Conservation (phyloP, 2,113 vertebrate genomes). For the Micronycteris hirsuta region DNA sequence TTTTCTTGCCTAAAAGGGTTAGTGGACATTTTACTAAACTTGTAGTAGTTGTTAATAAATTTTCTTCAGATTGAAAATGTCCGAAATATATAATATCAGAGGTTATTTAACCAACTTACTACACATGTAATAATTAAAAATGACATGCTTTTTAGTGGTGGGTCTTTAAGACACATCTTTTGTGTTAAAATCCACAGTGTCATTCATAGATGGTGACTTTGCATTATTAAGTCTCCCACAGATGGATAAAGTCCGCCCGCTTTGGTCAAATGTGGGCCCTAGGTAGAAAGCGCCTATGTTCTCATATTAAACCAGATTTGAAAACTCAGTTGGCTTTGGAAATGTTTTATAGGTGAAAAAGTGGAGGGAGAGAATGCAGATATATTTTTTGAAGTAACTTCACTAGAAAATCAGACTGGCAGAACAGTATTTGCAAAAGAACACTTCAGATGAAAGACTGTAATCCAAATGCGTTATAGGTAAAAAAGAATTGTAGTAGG, state of each 20-base stretch:
- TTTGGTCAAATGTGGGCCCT: neutral
- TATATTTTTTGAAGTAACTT: neutral
- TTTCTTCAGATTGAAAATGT: neutral
- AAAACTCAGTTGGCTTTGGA: neutral
- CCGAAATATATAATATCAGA: neutral
- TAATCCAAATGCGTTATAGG: no score
- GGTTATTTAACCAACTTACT: neutral
- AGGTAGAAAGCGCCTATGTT: neutral
- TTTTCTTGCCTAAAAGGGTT: neutral
- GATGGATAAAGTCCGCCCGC: neutral
- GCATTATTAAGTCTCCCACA: neutral
- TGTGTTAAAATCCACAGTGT: neutral
- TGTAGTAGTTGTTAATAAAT: neutral
- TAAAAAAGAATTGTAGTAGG: no score
- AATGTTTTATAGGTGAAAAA: neutral
- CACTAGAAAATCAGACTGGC: neutral
- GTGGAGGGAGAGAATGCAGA: neutral
- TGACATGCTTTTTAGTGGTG: neutral
- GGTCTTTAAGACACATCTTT: neutral
- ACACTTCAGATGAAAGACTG: neutral
- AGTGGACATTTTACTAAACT: neutral
- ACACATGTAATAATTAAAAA: neutral
- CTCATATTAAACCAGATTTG: neutral
- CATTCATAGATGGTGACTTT: neutral
- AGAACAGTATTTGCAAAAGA: neutral